phyloP scores from a whole-genome alignment of 2,797 vertebrate species.

The Schizothorax lantsangensis region DNA sequence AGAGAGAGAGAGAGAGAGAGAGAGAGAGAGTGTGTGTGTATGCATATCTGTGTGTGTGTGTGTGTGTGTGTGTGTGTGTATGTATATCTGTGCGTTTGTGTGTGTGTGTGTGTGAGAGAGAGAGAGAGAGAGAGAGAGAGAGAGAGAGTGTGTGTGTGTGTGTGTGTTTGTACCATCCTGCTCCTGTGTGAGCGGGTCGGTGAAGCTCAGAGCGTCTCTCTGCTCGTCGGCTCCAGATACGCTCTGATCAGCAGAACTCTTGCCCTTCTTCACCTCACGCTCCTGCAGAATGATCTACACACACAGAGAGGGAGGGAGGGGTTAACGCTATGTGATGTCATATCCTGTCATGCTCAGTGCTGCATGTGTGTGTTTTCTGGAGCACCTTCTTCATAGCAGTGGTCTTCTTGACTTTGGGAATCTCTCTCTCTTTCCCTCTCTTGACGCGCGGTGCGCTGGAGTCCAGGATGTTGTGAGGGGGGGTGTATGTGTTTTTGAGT shows the following conservation, averaged over 20 bases:
- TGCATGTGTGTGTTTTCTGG: neutral
- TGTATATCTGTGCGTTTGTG: too few species aligned
- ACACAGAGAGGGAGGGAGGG: neutral
- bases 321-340: slow-evolving; percentile 23
- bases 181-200: slow-evolving; percentile 87
- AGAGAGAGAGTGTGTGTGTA: too few species aligned
- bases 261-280: slow-evolving; percentile 96
- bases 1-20: too few species aligned
- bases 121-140: too few species aligned
- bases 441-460: slow-evolving; percentile 90
- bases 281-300: slow-evolving; percentile 95
- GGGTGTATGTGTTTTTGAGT: slow-evolving; percentile 78
- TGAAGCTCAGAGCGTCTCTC: slow-evolving; percentile 83
- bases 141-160: neutral
- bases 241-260: slow-evolving; percentile 83
- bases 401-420: slow-evolving; percentile 95
- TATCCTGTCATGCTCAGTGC: neutral
- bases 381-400: slow-evolving; percentile 97
- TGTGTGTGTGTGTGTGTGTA: too few species aligned
- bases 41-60: too few species aligned
- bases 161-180: slow-evolving; percentile 84
- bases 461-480: slow-evolving; percentile 90
- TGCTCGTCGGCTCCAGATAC: slow-evolving; percentile 86
- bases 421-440: slow-evolving; percentile 94
- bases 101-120: neutral